These are phyloP conservation scores for Chascanopsetta lugubris DNA, from an alignment of 2,113 vertebrate species.

Conservation along the genomic window DNA sequence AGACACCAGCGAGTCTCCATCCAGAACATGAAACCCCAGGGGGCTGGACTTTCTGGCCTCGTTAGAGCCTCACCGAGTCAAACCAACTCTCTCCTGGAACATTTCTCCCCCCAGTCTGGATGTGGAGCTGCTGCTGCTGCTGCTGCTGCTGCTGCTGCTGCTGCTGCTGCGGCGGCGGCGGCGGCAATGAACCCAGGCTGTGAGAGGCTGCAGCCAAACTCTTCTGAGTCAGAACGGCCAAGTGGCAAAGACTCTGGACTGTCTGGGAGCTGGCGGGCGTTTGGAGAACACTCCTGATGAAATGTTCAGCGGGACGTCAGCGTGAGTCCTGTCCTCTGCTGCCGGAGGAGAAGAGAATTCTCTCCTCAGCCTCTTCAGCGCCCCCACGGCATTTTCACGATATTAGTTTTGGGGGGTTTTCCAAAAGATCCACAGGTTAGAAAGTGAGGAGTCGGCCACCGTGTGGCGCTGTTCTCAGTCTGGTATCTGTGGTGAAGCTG, in stretches of 20 bases:
- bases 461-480: neutral
- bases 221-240: conserved; percentile 19
- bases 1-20: conserved; percentile 35
- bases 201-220: conserved; percentile 11
- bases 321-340: neutral
- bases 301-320: neutral
- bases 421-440: conserved; percentile 3
- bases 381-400: too few relatives aligned
- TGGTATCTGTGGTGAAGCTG: neutral
- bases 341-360: neutral
- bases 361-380: too few relatives aligned
- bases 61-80: conserved; percentile 26
- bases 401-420: neutral
- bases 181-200: conserved; percentile 4
- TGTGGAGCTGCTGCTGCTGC: conserved; percentile 6
- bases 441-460: conserved; percentile 8
- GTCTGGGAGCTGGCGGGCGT: too few relatives aligned
- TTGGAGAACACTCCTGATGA: too few relatives aligned
- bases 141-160: conserved; percentile 10
- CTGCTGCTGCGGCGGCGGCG: conserved; percentile 1
- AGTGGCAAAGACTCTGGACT: conserved; percentile 9
- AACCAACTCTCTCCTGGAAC: conserved; percentile 12
- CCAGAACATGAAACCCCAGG: conserved; percentile 45
- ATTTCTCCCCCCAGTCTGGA: conserved; percentile 16
- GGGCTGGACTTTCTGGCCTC: conserved; percentile 48